Base-by-base conservation (phyloP, 2,888 invertebrate species). In the Ganaspis brasiliensis region DNA sequence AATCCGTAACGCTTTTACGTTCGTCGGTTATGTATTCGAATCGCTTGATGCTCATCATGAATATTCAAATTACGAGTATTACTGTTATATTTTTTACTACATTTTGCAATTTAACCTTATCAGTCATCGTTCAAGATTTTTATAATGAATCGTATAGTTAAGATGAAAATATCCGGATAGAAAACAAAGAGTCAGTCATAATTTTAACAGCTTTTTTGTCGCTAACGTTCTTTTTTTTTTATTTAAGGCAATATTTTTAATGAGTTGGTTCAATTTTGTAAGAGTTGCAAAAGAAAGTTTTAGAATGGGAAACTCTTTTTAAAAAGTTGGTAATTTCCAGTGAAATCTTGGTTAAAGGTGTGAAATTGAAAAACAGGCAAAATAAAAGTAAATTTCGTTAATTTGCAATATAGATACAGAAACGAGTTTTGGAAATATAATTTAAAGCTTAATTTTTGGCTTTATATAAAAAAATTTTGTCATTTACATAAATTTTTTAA, bases 71-170 rank as follows among this genome's bases (percentile, higher is more conserved):
- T 16, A 16, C 31, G 31, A 59, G n/a, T 26, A 59, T n/a, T 59
- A 59, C 59, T 16, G 59, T 59, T 59, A 59, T 10, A 59, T 59
- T 59, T 59, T 59, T 59, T 59, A 59, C 59, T 26, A 59, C 31
- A n/a, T 26, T 31, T 59, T 59, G 59, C 9, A 59, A 31, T 45
- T 3, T 14, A 24, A 26, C 8, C n/a, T 16, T 1, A 59, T 3
- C 57, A 59, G 6, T 31, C 16, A 2, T 14, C 26, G 24, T 56
- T 24, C 14, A 26, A 26, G 56, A 56, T 56, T 56, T 56, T 24
- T 21, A 56, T 19, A 55, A 31, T 26, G 14, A 31, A 59, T 8
- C 5, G 14, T 57, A 31, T n/a, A 57, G n/a, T 57, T 31, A 57
- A 57, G 57, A 8, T 5, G 5, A 57, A 57, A 57, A 57, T 10